Base-by-base conservation (phyloP, 2,888 invertebrate genomes). In the Hartigia nigra region DNA sequence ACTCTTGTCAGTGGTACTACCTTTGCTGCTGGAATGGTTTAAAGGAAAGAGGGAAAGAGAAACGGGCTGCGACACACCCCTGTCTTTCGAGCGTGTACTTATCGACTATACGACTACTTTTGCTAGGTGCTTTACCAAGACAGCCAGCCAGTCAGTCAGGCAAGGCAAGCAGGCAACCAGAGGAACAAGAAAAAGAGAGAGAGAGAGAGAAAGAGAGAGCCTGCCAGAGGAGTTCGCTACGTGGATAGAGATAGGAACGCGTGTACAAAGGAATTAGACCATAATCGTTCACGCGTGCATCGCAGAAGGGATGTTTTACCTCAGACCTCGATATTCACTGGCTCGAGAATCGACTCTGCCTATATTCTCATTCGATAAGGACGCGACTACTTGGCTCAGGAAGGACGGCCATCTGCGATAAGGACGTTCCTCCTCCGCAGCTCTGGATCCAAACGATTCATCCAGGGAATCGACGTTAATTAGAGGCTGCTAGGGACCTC, bases 201-300 rank as follows among this genome's bases (percentile, higher is more conserved):
- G 23, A 9, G 55, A 39, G 39, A 39, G 23, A 23, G 39, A 39
- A 14, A 39, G 39, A 55, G 55, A 55, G 23, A 9, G 55, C 55
- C 72, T 86, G 84, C 86, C 86, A 84, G 86, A 87, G 90, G 87
- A 86, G 86, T 84, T 84, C 81, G 83, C 81, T 81, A 74, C 80
- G 78, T 80, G 79, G 83, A 82, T 82, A 81, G 81, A 79, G 86
- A 82, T 84, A 84, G 87, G 83, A 86, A 87, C 77, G 75, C 35
- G 77, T 85, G 87, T 88, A 88, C 86, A 89, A 89, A 90, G 88
- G 88, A 90, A 91, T 90, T 91, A 90, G 90, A 91, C 89, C 90
- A 87, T 88, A 88, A 88, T 88, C 88, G 88, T 87, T 87, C 86
- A 90, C 89, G 90, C 89, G 89, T 88, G 86, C 84, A 86, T 81